Base-by-base conservation (phyloP, 2,113 vertebrate species). In the Rattus rattus region DNA sequence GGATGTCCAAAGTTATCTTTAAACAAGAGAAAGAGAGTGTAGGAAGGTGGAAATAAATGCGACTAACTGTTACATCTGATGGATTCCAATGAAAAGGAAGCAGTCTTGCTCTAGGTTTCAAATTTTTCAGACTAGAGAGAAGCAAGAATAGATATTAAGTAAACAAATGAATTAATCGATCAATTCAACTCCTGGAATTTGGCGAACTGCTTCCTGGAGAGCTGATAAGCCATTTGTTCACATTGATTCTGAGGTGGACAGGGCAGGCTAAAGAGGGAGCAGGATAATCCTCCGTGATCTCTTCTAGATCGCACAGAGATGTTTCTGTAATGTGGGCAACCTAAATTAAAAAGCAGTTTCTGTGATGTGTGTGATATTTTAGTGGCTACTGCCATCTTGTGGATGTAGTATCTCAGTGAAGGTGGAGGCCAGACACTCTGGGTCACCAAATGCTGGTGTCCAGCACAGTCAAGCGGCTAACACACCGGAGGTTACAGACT, bases 341-440 rank as follows among this genome's bases (percentile, higher is more conserved):
- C 79, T 59, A 47, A n/a, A 33, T 52, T 54, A 54, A 94, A 65
- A 81, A 80, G 30, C 59, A 7, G 3, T 12, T 7, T 0, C 2
- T 30, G 47, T 36, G 16, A 0, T 6, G 0, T 2, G 65, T 39
- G 61, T 2, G 67, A 97, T 98, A 94, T 3, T 7, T 98, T 94
- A n/a, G 97, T 3, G 10, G 39, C 95, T 98, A 96, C 97, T 98
- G 98, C 98, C 98, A 98, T 30, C 98, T 95, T 17, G 98, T 98
- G 98, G 98, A 6, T 59, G 2, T 33, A 2, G 43, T 8, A 5
- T 24, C 47, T 30, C 4, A 0, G 43, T 0, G 17, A 19, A 6
- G 24, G 20, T 67, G 1, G 79, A 93, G 91, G 67, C 43, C 43
- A 90, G 54, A 61, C 13, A 1, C 5, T 26, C n/a, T 16, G 43